phyloP scores from a whole-genome alignment of 2,888 invertebrate species.

The Troides helena region DNA sequence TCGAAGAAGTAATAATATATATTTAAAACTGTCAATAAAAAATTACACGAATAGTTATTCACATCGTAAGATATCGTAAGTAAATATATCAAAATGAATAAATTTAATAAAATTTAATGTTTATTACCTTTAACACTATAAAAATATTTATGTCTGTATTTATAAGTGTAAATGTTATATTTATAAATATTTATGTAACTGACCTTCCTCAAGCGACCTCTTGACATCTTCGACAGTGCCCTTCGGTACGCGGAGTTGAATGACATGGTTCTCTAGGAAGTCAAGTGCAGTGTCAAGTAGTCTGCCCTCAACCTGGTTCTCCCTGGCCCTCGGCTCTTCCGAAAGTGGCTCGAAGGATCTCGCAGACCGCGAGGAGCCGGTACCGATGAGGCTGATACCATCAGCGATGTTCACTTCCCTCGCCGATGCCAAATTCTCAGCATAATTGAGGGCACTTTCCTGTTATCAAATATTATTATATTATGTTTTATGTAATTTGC shows the following conservation, averaged over 20 bases:
- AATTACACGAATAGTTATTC: too few relatives aligned
- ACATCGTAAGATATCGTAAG: too few relatives aligned
- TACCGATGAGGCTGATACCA: slow-evolving; percentile 79
- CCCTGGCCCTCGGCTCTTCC: slow-evolving; percentile 85
- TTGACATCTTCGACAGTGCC: slow-evolving; percentile 87
- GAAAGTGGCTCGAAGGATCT: slow-evolving; percentile 83
- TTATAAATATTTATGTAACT: slow-evolving; percentile 41
- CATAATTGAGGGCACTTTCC: slow-evolving; percentile 86
- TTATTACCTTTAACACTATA: too few relatives aligned
- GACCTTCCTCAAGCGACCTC: slow-evolving; percentile 90
- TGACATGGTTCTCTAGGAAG: slow-evolving; percentile 89
- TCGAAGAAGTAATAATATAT: too few relatives aligned
- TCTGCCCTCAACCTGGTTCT: slow-evolving; percentile 86
- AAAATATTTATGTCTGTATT: too few relatives aligned
- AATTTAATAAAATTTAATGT: too few relatives aligned
- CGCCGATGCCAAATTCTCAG: slow-evolving; percentile 77
- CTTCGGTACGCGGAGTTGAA: slow-evolving; percentile 89
- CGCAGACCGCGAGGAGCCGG: slow-evolving; percentile 78
- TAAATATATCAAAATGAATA: too few relatives aligned
- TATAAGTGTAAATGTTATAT: too few relatives aligned
- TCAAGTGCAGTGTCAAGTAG: slow-evolving; percentile 87
- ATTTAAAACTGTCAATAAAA: too few relatives aligned
- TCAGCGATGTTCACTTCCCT: slow-evolving; percentile 81
- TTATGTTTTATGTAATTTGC: too few relatives aligned
- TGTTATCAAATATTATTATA: slow-evolving; percentile 45